These are phyloP conservation scores for Toxotes chatareus DNA, from an alignment of 2,113 vertebrate species.

Conservation along the genomic window DNA sequence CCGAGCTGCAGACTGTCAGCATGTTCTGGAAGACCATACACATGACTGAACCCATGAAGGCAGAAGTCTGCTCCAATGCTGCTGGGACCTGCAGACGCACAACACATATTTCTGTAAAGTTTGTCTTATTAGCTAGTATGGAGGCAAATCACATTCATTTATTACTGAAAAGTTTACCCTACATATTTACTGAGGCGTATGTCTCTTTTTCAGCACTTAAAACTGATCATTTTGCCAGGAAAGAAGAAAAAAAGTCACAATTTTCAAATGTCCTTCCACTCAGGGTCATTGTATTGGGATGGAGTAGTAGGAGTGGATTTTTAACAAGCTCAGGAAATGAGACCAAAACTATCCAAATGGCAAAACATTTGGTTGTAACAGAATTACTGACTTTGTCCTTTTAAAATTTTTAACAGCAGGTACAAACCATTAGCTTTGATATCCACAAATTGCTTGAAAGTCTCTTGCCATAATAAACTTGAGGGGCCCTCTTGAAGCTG, in stretches of 20 bases:
- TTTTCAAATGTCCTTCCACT: not conserved
- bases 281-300: not conserved
- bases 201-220: not conserved
- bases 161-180: not conserved
- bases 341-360: not conserved
- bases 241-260: not conserved
- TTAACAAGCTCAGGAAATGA: not conserved
- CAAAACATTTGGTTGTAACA: not conserved
- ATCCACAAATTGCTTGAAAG: slow-evolving; percentile 89
- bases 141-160: not conserved
- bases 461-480: slow-evolving; percentile 87
- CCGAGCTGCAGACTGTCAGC: slow-evolving; percentile 89
- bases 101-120: not conserved
- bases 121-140: too few species aligned
- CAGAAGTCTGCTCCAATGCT: slow-evolving; percentile 92
- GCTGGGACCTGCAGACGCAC: slow-evolving; percentile 85
- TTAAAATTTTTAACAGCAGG: not conserved
- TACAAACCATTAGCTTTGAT: slow-evolving; percentile 90
- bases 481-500: slow-evolving; percentile 78
- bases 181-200: not conserved
- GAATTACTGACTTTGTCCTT: not conserved
- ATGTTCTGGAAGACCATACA: slow-evolving; percentile 93
- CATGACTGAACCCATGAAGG: slow-evolving; percentile 90
- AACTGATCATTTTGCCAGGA: too few species aligned
- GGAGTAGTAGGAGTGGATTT: not conserved